Percentiles rank a stretch among this genome's conserved stretches.
Evolutionary conservation across 2,797 vertebrate genomes (phyloP).

Genomic region (Mormyrus hasselquistii): DNA sequence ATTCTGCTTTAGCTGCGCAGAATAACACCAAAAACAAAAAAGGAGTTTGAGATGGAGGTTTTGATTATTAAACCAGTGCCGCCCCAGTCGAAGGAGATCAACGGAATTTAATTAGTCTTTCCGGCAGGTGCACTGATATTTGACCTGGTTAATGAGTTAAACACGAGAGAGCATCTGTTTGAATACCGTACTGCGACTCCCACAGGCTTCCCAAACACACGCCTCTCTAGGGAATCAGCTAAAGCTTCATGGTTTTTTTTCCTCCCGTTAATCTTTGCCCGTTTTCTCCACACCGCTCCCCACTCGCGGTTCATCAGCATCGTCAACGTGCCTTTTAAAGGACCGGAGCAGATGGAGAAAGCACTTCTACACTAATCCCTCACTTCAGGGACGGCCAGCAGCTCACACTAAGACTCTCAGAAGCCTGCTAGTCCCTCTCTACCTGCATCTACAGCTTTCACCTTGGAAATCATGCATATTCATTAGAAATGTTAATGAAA

Average conservation of each 20-base stretch:
- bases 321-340: background rate
- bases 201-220: background rate
- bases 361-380: conserved; percentile 15
- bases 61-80: background rate
- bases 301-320: background rate
- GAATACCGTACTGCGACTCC: background rate
- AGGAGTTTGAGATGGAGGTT: background rate
- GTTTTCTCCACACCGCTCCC: background rate
- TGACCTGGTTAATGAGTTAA: background rate
- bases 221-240: background rate
- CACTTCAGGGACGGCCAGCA: conserved; percentile 16
- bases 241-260: background rate
- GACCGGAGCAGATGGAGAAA: background rate
- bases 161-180: background rate
- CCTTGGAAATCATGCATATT: conserved; percentile 25
- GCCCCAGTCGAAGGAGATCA: background rate
- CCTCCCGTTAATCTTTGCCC: background rate
- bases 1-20: background rate
- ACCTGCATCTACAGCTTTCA: conserved; percentile 20
- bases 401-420: background rate
- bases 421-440: background rate
- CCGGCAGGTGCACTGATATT: background rate
- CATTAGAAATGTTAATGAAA: conserved; percentile 23
- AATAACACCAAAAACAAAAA: background rate
- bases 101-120: background rate